Base-by-base conservation (phyloP, 1,140 invertebrate genomes). In the Euura saliciscinereae region DNA sequence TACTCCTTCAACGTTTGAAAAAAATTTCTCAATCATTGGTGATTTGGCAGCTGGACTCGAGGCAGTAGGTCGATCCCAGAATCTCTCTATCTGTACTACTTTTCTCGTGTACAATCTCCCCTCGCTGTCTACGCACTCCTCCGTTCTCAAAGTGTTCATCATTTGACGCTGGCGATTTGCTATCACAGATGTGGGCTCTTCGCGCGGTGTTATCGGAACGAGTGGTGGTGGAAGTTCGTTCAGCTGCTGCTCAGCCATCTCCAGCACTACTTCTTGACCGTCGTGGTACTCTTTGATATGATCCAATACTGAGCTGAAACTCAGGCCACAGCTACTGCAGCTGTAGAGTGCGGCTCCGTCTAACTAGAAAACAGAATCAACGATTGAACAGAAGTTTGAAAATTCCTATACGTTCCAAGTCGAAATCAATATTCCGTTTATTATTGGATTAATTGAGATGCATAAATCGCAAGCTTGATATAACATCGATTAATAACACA, bases 261-360 rank as follows among this genome's bases (percentile, higher is more conserved):
- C 90, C 64, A 91, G 83, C 51, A 91, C 88, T 68, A 92, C 91
- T 83, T 92, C 90, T 80, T 92, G 89, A 66, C 91, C 90, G 80
- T 90, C 90, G 72, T 93, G 92, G 79, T 89, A 92, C 74, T 90
- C 86, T 71, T 90, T 88, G 74, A 93, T 90, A 75, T 93, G 91
- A 3, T 92, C 91, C 51, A 91, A 78, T 7, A 93, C 89, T 3
- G 90, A 91, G 73, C 87, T 86, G 75, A 93, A 93, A 73, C 89
- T 90, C 44, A 91, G 88, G 3, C 89, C 88, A 80, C 91, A 93
- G 68, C 88, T 90, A 73, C 90, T 91, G 75, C 91, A 93, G 71
- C 86, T 90, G 76, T 91, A 92, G 10, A 90, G 80, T 73, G 89
- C 89, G 42, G 83, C 78, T 4, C 80, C 71, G 59, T 87, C 83